phyloP scores from a whole-genome alignment of 2,113 vertebrate genomes.

The Romanogobio albipinnatus region DNA sequence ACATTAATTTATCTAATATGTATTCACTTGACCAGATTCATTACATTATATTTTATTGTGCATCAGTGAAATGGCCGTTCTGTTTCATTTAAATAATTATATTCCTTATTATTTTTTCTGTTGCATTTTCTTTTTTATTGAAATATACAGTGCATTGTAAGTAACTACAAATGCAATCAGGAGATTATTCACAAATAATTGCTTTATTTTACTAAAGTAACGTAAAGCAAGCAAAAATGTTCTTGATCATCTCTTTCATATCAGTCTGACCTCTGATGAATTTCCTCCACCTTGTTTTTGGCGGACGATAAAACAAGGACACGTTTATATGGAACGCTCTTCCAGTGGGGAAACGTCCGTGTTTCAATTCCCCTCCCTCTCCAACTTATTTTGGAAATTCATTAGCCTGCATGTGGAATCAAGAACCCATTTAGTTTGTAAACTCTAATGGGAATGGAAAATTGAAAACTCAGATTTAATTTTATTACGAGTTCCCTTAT shows the following conservation, averaged over 20 bases:
- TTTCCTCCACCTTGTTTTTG: neutral
- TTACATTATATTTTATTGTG: neutral
- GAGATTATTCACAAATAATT: neutral
- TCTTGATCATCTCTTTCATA: neutral
- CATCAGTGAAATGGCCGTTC: neutral
- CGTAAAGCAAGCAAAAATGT: neutral
- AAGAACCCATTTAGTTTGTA: slow-evolving; percentile 71
- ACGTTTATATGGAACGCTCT: slow-evolving; percentile 51
- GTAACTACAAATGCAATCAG: neutral
- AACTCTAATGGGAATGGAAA: slow-evolving; percentile 74
- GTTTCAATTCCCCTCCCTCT: slow-evolving; percentile 49
- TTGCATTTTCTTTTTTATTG: neutral
- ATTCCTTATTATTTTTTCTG: neutral
- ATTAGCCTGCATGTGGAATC: slow-evolving; percentile 66
- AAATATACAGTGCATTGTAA: neutral
- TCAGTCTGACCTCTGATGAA: neutral
- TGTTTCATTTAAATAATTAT: no score
- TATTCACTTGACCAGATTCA: neutral
- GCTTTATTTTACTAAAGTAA: neutral
- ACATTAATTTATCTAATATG: no score
- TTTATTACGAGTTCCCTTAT: slow-evolving; percentile 69
- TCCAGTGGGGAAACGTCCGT: slow-evolving; percentile 34
- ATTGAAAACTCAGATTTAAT: slow-evolving; percentile 83
- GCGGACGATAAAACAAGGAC: slow-evolving; percentile 18
- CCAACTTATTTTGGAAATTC: slow-evolving; percentile 71